Evolutionary conservation across 2,797 vertebrate species (phyloP), one percentile per base, ranked within the genome.

Genomic region (Natrix natrix): DNA sequence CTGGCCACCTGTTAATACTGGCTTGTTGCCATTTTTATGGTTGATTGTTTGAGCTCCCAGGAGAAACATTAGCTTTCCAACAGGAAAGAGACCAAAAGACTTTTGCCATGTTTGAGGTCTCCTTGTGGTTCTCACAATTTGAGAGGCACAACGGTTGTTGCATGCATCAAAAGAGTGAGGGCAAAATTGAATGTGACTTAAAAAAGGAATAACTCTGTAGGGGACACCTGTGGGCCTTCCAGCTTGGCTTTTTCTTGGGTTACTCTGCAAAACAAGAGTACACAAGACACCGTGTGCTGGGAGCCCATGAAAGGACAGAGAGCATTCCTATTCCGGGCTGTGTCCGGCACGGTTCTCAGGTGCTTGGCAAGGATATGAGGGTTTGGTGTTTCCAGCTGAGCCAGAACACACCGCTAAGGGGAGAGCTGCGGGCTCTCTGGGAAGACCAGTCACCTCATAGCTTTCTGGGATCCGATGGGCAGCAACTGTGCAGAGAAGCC

Each of bases 61-160:
- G 94, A 95, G 93, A 95, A 95, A 86, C 94, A 94, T 96, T 94
- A 91, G 92, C 52, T 87, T 92, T 88, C 91, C 94, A 95, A 89
- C 91, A 92, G 87, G 24, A 57, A 87, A 56, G 54, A 87, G 28
- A 57, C 14, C 28, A 87, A 87, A 78, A 56, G 8, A 4, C 54
- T 57, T 88, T 5, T 2, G 22, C 16, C 32, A 11, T 37, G 32
- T 59, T 13, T 24, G 22, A 59, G n/a, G 26, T 24, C 56, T 13
- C 0, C 52, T 83, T 83, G 74, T 24, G 11, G 17, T 16, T 24
- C 54, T 10, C 20, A 12, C 22, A 16, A 14, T 89, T 55, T 78
- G 32, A 20, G 54, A 91, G 66, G 60, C 86, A 17, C 90, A 91
- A 55, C 28, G 89, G 54, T 28, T 91, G 66, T 16, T 61, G 92